Evolutionary conservation across 2,888 invertebrate species (phyloP), one percentile per base, ranked within the genome.

Genomic region (Apoda limacodes): DNA sequence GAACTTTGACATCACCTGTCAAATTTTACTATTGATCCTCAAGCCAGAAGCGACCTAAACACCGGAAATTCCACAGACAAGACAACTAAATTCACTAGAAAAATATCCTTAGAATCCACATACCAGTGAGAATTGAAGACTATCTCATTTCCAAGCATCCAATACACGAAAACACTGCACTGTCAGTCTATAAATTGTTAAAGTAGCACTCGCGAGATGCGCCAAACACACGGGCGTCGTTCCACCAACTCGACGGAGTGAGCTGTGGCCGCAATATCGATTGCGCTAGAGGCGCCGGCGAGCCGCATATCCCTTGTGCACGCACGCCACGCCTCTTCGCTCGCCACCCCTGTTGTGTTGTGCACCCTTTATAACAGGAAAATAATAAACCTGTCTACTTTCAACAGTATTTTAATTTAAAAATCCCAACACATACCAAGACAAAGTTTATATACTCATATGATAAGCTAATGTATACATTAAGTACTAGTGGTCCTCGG

Each of bases 301-400:
- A 58, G 67, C 74, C 75, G 75, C 67, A 72, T 69, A 68, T 71
- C 67, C 78, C 75, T 66, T 57, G 59, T 68, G 65, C 75, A 72
- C 70, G 74, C 71, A 69, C 60, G 52, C 74, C 67, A 67, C 17
- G 55, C 67, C 60, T 63, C 67, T 50, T 45, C 40, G 45, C 43
- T 48, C 54, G 50, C 67, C 60, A 64, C 63, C 65, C 64, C 52
- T 51, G 42, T 49, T 36, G 48, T 39, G 11, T 6, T 9, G 52
- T 45, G 55, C 54, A 60, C 58, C 60, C 55, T 50, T 50, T 53
- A 46, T 42, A 49, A 33, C 35, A n/a, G n/a, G n/a, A n/a, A n/a
- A n/a, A n/a, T n/a, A n/a, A n/a, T n/a, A n/a, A n/a, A n/a, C n/a
- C n/a, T n/a, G n/a, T n/a, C n/a, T n/a, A n/a, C n/a, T n/a, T n/a